Conservation (phyloP, 37 sponge, comb jelly and placozoan species). For the Aphrocallistes beatrix region DNA sequence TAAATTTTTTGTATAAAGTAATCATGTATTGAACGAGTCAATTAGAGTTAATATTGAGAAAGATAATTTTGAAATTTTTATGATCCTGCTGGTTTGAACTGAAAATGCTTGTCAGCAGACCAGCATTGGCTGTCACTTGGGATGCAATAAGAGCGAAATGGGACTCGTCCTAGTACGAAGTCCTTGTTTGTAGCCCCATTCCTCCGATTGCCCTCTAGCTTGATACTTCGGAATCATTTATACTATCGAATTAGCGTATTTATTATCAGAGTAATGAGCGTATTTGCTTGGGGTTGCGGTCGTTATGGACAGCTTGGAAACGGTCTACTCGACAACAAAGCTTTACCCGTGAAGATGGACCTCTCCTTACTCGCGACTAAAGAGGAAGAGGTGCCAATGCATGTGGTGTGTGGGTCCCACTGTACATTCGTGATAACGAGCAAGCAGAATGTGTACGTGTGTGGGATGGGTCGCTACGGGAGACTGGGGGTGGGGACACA, state of each 20-base stretch:
- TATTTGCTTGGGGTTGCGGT: slow-evolving; percentile 43
- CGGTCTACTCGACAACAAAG: not conserved
- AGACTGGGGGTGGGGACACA: slow-evolving; percentile 34
- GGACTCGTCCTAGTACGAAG: too few species aligned
- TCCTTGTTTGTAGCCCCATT: too few species aligned
- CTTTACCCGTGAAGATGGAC: not conserved
- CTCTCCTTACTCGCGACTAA: not conserved
- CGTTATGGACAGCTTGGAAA: slow-evolving; percentile 49
- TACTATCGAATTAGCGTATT: not conserved
- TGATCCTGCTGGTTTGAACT: too few species aligned
- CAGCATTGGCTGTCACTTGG: too few species aligned
- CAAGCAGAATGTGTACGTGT: slow-evolving; percentile 21
- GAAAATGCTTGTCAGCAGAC: too few species aligned
- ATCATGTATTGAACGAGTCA: too few species aligned
- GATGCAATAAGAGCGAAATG: too few species aligned
- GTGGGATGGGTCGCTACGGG: slow-evolving; percentile 49
- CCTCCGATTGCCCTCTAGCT: too few species aligned
- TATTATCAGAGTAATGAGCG: slow-evolving; percentile 20
- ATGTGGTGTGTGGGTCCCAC: not conserved
- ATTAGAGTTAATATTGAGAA: too few species aligned
- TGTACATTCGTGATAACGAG: not conserved
- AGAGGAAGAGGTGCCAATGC: not conserved
- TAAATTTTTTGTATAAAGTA: too few species aligned
- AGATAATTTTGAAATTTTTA: too few species aligned
- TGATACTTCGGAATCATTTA: too few species aligned